phyloP scores from a whole-genome alignment of 2,888 invertebrate genomes.

The Mellilla xanthometata region DNA sequence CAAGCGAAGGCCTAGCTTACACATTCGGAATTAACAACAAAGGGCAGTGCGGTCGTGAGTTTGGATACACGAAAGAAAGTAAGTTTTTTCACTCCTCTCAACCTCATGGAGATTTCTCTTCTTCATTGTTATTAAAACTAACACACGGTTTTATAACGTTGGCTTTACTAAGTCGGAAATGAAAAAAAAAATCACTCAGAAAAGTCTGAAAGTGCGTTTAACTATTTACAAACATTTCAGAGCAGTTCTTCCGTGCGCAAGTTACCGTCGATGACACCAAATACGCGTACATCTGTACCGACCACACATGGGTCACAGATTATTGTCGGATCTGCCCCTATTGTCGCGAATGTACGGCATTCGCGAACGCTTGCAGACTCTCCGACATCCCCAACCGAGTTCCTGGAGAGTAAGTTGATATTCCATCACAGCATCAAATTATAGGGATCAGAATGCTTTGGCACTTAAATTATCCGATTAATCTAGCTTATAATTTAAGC shows the following conservation, averaged over 20 bases:
- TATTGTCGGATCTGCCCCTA: conserved; percentile 95
- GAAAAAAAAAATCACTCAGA: too few species aligned
- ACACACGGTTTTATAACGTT: too few species aligned
- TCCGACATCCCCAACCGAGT: conserved; percentile 87
- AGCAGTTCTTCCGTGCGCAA: conserved; percentile 15
- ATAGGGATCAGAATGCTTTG: too few species aligned
- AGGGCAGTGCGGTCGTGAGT: conserved; percentile 97
- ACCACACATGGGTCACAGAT: conserved; percentile 90
- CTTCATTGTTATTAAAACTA: too few species aligned
- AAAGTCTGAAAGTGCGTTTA: too few species aligned
- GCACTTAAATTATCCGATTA: too few species aligned
- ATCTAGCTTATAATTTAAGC: too few species aligned
- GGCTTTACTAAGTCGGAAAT: too few species aligned
- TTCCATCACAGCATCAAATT: too few species aligned
- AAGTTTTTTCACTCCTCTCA: conserved; percentile 35
- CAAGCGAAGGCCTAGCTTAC: conserved; percentile 93
- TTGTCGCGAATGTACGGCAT: conserved; percentile 97
- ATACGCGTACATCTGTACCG: conserved; percentile 77
- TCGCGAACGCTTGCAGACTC: conserved; percentile 87
- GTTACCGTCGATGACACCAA: conserved; percentile 39
- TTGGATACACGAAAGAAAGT: conserved; percentile 84
- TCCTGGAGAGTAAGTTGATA: conserved; percentile 90
- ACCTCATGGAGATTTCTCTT: background rate
- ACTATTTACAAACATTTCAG: conserved; percentile 7
- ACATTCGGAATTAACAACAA: conserved; percentile 99